Evolutionary conservation across 2,113 vertebrate species (phyloP), one percentile per base, ranked within the genome.

Genomic region (Nothoprocta perdicaria): DNA sequence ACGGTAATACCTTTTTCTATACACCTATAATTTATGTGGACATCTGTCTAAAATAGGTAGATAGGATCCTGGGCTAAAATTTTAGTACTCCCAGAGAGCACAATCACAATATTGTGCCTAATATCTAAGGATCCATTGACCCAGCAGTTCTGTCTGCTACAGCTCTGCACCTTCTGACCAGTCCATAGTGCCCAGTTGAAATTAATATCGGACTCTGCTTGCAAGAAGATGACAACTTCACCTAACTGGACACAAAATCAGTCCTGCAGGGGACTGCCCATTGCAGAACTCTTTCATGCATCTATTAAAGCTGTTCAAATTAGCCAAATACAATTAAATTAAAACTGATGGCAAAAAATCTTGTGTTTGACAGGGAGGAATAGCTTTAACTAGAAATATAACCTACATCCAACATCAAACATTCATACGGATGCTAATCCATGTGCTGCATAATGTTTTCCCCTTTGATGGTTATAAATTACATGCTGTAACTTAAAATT

Each of bases 401-500:
- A 18, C 45, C 83, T 10, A 61, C 8, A 26, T 77, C 65, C 53
- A 62, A 33, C 45, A 77, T 55, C 13, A 90, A 31, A 61, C 24
- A 71, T 89, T 71, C 61, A 72, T 41, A 68, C 12, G 73, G 58
- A 80, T 46, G 26, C 3, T 74, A 94, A 92, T 95, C 84, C 60
- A 52, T 75, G 40, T 5, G 1, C 8, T 57, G 55, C 17, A 68
- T 66, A 79, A 61, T 73, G 14, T 87, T 92, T 95, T 90, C 55
- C 21, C 75, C 46, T 71, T 77, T 61, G 57, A 82, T 68, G 46
- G 38, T 67, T 92, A 80, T 61, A 85, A 93, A 91, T 83, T 65
- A 63, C 24, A 67, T 12, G 48, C 19, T 65, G 11, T 24, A 78
- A 87, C 38, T 65, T 87, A 89, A 67, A 80, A 78, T 57, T 75